A percentile compares a stretch with the other conserved stretches of the same genome.
These are phyloP conservation scores for Ictalurus punctatus DNA, from an alignment of 2,113 vertebrate species.

Conservation along the genomic window DNA sequence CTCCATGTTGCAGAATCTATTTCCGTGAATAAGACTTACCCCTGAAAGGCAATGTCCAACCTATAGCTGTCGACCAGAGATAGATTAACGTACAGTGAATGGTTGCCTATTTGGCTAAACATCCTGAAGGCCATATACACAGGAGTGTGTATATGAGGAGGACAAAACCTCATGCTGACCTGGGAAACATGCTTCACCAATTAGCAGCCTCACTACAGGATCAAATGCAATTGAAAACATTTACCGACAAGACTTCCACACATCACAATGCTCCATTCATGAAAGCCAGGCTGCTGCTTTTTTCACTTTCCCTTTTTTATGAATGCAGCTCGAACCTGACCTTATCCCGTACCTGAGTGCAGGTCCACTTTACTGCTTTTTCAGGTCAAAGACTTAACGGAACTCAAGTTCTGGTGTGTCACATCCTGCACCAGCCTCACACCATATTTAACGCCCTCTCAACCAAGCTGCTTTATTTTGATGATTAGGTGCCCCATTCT, in stretches of 20 bases:
- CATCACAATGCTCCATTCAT: constrained; percentile 81
- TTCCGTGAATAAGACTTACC: neutral
- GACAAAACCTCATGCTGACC: constrained; percentile 76
- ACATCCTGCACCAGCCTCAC: constrained; percentile 35
- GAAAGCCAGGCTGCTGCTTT: constrained; percentile 56
- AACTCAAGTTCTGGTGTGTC: constrained; percentile 18
- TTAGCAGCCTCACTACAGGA: constrained; percentile 75
- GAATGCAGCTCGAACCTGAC: constrained; percentile 63
- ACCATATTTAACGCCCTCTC: constrained; percentile 29
- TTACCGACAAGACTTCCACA: constrained; percentile 68
- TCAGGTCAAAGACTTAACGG: constrained; percentile 53
- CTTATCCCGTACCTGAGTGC: constrained; percentile 55
- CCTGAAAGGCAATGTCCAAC: constrained; percentile 5
- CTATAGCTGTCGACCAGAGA: neutral
- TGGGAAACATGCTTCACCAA: constrained; percentile 77
- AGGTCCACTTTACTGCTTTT: constrained; percentile 55
- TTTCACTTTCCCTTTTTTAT: constrained; percentile 53
- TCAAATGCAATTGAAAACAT: constrained; percentile 82
- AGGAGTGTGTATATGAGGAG: constrained; percentile 74
- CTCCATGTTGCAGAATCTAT: constrained; percentile 16
- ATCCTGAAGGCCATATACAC: constrained; percentile 67
- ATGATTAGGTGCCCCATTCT: constrained; percentile 7
- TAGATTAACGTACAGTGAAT: constrained; percentile 58
- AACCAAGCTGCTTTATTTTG: constrained; percentile 7
- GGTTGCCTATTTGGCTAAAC: constrained; percentile 58